Evolutionary conservation across 92 coral and sea anemone species (phyloP), one percentile per base, ranked within the genome.

Genomic region (Actinostola sp.): DNA sequence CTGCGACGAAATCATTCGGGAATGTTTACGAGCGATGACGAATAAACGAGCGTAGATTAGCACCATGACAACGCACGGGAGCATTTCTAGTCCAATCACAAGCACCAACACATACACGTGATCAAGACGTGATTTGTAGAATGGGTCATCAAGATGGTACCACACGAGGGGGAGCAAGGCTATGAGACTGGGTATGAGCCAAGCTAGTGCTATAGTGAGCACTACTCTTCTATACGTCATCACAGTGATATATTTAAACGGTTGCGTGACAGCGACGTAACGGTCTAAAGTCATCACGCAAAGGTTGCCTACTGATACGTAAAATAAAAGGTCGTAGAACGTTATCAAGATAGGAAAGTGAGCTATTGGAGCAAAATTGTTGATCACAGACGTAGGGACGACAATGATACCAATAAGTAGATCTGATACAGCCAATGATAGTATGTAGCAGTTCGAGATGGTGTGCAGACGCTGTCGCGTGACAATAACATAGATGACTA

Each of bases 221-320:
- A 49, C 24, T 2, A 90, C 86, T 43, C 88, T 86, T n/a, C 48
- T 46, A 11, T 34, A 66, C 17, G 89, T 83, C 73, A 92, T 82
- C 24, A 84, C 49, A n/a, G 81, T 51, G 23, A 56, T 50, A 53
- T 92, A 89, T 60, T 72, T 43, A n/a, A 90, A 65, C 14, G 97
- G 93, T 31, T 68, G 75, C 38, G 86, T 70, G 36, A 89, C 87
- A 2, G 90, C 96, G 14, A 86, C 44, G 41, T 82, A 92, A 56
- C 96, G 63, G 41, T 92, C 97, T 44, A 81, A 67, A 30, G 92
- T 88, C 77, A 91, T 72, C 2, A 76, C 89, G 73, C 92, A 89
- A 51, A 89, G 76, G 60, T 89, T 92, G 44, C 76, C 48, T 13
- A 85, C 86, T 1, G 85, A 88, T 8, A 81, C 82, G 60, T 82